Base-by-base conservation (phyloP, 2,888 invertebrate genomes). In the Urechis unicinctus region DNA sequence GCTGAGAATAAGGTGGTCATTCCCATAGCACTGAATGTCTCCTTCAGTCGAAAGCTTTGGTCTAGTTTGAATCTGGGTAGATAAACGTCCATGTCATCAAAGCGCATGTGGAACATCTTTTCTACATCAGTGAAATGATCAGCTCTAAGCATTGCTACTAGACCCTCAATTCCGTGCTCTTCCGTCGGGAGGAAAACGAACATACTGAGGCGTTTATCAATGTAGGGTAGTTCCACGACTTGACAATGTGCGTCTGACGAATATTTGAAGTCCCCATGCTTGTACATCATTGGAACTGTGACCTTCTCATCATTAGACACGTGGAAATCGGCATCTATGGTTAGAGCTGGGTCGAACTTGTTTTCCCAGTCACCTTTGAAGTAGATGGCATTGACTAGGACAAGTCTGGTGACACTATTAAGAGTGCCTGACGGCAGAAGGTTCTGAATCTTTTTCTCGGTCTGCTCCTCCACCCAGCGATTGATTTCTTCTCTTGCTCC, bases 381-480 rank as follows among this genome's bases (percentile, higher is more conserved):
- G 59, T 79, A 78, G 45, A 79, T 64, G 24, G 78, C 79, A 60
- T 78, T 78, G 53, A 79, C 67, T 17, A 80, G 61, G 13, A 79
- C 66, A n/a, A 77, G 55, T n/a, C 63, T 58, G 2, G 71, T 74
- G 22, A 57, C 26, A 24, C 28, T 41, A 49, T 57, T 64, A n/a
- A 77, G 59, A n/a, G 63, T 60, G 46, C 81, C 81, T 1, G 83
- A n/a, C 1, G 80, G 71, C 47, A 94, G 77, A 2, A 94, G 80
- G 66, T 91, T 81, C 65, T 85, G 84, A 59, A 95, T 93, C 74
- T 86, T 89, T 5, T 87, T 78, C 52, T 88, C 85, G 0, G 94
- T 95, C 69, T 88, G 83, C 3, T 82, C 73, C 68, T 85, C 85
- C 44, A 89, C 89, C 89, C 91, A 91, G 36, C 73, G 66, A 71